A percentile compares a stretch with the other conserved stretches of the same genome.
Conservation (phyloP, 2,113 vertebrate genomes). For the Lonchura striata region DNA sequence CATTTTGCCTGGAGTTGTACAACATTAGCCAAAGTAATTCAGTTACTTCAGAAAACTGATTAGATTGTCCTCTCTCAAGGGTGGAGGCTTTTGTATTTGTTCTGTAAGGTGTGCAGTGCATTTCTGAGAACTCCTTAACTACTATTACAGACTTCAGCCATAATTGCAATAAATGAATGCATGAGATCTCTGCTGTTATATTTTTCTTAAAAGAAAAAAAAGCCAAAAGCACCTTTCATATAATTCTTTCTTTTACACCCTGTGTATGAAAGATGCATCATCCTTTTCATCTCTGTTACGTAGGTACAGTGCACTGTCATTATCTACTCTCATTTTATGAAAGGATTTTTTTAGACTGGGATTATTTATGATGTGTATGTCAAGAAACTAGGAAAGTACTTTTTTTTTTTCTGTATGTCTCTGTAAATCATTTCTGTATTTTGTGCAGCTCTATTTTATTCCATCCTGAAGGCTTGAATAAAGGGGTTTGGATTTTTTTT, state of each 20-base stretch:
- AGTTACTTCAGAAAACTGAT: slow-evolving; percentile 55
- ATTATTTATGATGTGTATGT: neutral
- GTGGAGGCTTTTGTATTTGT: slow-evolving; percentile 42
- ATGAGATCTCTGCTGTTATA: neutral
- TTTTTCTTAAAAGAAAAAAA: neutral
- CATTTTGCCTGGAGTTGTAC: slow-evolving; percentile 60
- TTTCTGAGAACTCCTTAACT: neutral
- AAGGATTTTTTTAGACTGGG: neutral
- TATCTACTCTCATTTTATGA: neutral
- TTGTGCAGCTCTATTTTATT: neutral
- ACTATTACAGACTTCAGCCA: neutral
- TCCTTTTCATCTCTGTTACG: neutral
- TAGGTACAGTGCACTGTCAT: neutral
- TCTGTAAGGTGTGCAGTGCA: slow-evolving; percentile 40
- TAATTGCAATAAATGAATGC: neutral
- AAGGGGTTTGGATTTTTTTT: neutral
- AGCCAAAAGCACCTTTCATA: neutral
- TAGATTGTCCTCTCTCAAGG: slow-evolving; percentile 58
- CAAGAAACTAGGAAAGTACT: neutral
- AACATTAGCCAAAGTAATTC: slow-evolving; percentile 47
- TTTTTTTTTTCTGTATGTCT: neutral
- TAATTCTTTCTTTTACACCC: neutral
- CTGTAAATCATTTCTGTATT: neutral
- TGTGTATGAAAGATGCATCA: neutral
- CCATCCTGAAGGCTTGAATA: neutral